These are phyloP conservation scores for Hipparchia semele DNA, from an alignment of 2,888 invertebrate species.

Conservation along the genomic window DNA sequence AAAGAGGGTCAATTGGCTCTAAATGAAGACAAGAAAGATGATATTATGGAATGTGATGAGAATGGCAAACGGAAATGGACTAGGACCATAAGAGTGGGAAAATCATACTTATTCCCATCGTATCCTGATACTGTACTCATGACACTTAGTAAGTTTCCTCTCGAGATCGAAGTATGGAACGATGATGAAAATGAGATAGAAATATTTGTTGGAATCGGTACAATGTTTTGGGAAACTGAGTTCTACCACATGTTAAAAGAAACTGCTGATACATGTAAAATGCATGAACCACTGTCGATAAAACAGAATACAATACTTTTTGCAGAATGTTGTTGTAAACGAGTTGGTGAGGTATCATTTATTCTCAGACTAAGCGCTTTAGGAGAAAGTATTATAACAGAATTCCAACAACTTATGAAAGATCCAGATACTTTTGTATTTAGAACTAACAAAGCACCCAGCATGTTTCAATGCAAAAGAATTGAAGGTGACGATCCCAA, in stretches of 20 bases:
- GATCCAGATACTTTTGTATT: constrained; percentile 71
- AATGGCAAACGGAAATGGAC: constrained; percentile 64
- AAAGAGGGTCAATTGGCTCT: constrained; percentile 71
- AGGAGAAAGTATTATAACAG: constrained; percentile 74
- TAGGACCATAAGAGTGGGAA: constrained; percentile 73
- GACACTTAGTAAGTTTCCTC: constrained; percentile 72
- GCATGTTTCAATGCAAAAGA: constrained; percentile 70
- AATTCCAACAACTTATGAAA: constrained; percentile 70
- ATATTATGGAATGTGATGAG: constrained; percentile 61
- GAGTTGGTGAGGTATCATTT: constrained; percentile 70
- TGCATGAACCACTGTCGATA: constrained; percentile 61
- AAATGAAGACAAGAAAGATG: constrained; percentile 57
- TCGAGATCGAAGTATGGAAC: constrained; percentile 77
- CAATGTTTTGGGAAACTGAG: constrained; percentile 72
- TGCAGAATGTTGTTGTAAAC: constrained; percentile 65
- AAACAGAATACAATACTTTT: constrained; percentile 58
- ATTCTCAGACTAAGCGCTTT: constrained; percentile 77
- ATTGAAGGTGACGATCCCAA: constrained; percentile 72
- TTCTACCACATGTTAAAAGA: constrained; percentile 78
- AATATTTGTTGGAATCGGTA: constrained; percentile 71
- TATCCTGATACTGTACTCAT: constrained; percentile 72
- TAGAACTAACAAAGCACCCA: constrained; percentile 72
- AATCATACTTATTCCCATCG: constrained; percentile 80
- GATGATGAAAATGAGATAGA: constrained; percentile 66
- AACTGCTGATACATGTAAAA: constrained; percentile 58